Evolutionary conservation across 2,888 invertebrate species (phyloP).

Genomic region (Aporophyla nigra): DNA sequence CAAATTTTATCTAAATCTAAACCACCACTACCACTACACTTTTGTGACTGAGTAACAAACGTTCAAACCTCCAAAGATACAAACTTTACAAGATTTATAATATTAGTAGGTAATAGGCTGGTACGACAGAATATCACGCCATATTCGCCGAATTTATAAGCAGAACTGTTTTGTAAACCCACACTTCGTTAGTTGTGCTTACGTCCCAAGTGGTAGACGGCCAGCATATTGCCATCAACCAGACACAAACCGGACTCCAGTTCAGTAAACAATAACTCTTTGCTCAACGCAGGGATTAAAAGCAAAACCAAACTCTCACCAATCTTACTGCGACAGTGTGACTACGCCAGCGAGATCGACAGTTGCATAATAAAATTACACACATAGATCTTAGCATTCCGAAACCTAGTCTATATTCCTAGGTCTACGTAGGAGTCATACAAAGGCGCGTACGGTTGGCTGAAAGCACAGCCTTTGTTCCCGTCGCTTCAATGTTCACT

Average conservation of each 20-base stretch:
- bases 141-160: no score
- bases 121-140: neutral
- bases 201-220: neutral
- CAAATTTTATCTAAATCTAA: no score
- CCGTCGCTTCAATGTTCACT: slow-evolving; percentile 28
- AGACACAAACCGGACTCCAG: neutral
- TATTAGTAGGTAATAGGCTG: no score
- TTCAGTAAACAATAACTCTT: neutral
- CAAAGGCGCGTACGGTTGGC: slow-evolving; percentile 21
- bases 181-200: neutral
- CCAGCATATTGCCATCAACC: no score
- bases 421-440: slow-evolving; percentile 20
- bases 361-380: neutral
- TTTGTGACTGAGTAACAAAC: no score
- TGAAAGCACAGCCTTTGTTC: slow-evolving; percentile 57
- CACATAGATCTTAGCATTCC: neutral
- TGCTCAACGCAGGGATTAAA: neutral
- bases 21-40: no score
- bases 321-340: neutral
- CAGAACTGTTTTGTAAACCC: neutral
- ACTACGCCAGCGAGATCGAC: neutral
- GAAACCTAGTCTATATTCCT: slow-evolving; percentile 3
- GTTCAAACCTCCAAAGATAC: no score
- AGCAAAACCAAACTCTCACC: neutral
- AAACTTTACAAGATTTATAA: no score